These are phyloP conservation scores for Solenopsis fugax DNA, from an alignment of 1,140 invertebrate species.

Conservation along the genomic window DNA sequence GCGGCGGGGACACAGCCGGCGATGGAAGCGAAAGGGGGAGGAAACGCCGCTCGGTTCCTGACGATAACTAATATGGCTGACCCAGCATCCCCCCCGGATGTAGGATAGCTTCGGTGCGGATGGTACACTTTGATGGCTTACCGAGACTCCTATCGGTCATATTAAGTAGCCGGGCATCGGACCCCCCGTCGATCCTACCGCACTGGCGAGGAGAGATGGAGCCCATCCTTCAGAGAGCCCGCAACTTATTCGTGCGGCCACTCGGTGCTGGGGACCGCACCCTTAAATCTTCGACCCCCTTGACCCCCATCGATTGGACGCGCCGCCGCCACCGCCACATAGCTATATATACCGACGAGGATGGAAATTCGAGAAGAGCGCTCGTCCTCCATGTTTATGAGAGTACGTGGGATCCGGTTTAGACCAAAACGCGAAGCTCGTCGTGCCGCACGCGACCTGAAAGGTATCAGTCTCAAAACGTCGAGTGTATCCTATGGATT, in stretches of 20 bases:
- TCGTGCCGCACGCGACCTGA: neutral
- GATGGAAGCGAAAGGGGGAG: neutral
- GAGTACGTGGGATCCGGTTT: constrained; percentile 54
- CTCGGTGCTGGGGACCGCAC: constrained; percentile 58
- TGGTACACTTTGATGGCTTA: constrained; percentile 79
- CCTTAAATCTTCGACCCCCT: constrained; percentile 71
- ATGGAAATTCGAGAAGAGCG: constrained; percentile 62
- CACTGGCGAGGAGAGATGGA: constrained; percentile 40
- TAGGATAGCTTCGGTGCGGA: constrained; percentile 21
- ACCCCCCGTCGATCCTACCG: constrained; percentile 47
- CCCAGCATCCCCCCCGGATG: constrained; percentile 55
- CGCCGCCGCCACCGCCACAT: neutral
- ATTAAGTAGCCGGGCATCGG: constrained; percentile 78
- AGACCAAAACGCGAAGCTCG: neutral
- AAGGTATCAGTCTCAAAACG: neutral
- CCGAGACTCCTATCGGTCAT: constrained; percentile 78
- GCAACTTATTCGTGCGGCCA: constrained; percentile 67
- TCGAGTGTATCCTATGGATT: neutral
- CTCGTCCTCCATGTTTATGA: constrained; percentile 61
- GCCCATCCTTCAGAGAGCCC: constrained; percentile 67
- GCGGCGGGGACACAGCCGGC: too few species aligned
- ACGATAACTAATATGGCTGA: constrained; percentile 77
- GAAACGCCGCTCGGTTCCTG: constrained; percentile 46
- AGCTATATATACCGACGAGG: neutral
- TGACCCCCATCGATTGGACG: constrained; percentile 36